Percentiles rank a stretch among this genome's conserved stretches.
Conservation (phyloP, 2,113 vertebrate genomes). For the Anoura caudifer region DNA sequence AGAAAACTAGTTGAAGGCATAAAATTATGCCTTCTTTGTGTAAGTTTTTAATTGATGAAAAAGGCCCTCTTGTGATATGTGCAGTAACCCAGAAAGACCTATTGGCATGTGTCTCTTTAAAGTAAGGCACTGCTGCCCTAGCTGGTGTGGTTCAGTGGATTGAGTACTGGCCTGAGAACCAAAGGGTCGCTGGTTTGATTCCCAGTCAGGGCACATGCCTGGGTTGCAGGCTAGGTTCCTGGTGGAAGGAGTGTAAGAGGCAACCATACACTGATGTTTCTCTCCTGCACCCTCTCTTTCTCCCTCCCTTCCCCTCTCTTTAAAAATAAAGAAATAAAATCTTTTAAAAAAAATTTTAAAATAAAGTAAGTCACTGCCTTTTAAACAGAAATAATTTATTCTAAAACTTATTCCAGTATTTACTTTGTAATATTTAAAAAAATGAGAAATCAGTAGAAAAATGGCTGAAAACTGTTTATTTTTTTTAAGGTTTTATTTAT, state of each 20-base stretch:
- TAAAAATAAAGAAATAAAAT: no score
- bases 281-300: no score
- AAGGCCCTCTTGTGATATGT: constrained; percentile 33
- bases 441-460: constrained; percentile 60
- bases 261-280: no score
- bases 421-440: constrained; percentile 45
- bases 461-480: constrained; percentile 48
- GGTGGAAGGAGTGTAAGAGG: no score
- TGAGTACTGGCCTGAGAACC: no score
- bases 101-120: constrained; percentile 40
- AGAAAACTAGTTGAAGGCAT: constrained; percentile 27
- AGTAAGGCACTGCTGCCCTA: neutral
- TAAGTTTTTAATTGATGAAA: constrained; percentile 46
- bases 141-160: no score
- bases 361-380: neutral
- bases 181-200: no score
- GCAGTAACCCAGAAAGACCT: constrained; percentile 21
- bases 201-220: no score
- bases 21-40: neutral
- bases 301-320: no score
- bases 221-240: no score
- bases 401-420: constrained; percentile 38
- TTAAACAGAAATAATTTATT: constrained; percentile 46
- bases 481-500: no score
- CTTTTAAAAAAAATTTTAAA: no score